These are phyloP conservation scores for Drosophila buzzatii DNA, from an alignment of 2,888 invertebrate species.

Conservation along the genomic window DNA sequence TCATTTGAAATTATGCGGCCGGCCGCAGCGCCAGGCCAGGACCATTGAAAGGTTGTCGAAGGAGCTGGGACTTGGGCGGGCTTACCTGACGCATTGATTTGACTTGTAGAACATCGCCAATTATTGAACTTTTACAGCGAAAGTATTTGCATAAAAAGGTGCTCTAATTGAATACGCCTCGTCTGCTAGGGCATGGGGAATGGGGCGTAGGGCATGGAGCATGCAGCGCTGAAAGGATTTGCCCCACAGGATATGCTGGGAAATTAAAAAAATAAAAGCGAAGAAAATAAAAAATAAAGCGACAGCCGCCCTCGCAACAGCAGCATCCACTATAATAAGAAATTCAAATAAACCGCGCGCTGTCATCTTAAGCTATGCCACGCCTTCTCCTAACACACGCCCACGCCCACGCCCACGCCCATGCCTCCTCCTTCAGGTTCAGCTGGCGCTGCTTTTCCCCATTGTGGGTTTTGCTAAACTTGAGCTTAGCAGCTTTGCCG, in stretches of 20 bases:
- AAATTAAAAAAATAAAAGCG: conserved; percentile 55
- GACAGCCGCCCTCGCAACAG: conserved; percentile 20
- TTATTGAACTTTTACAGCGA: conserved; percentile 84
- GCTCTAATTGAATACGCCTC: conserved; percentile 73
- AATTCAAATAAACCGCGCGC: conserved; percentile 83
- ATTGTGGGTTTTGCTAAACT: conserved; percentile 81
- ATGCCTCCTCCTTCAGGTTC: conserved; percentile 50
- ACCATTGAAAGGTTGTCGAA: neutral
- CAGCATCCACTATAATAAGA: conserved; percentile 72
- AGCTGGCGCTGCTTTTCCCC: conserved; percentile 44
- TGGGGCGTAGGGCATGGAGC: conserved; percentile 1
- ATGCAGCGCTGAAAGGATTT: conserved; percentile 65
- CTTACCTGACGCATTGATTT: conserved; percentile 81
- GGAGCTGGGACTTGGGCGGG: conserved; percentile 10
- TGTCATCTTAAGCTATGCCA: conserved; percentile 83
- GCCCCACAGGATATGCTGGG: conserved; percentile 45
- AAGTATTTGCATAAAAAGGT: conserved; percentile 75
- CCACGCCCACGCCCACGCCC: conserved; percentile 48
- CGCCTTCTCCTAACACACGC: conserved; percentile 71
- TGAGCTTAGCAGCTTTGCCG: conserved; percentile 79
- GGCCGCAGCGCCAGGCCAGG: neutral
- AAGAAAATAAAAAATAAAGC: conserved; percentile 24
- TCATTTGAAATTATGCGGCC: conserved; percentile 46
- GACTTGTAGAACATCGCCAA: conserved; percentile 85
- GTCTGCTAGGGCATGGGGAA: conserved; percentile 2